Percentiles rank a stretch among this genome's conserved stretches.
Evolutionary conservation across 2,113 vertebrate species (phyloP).

Genomic region (Cebus imitator): DNA sequence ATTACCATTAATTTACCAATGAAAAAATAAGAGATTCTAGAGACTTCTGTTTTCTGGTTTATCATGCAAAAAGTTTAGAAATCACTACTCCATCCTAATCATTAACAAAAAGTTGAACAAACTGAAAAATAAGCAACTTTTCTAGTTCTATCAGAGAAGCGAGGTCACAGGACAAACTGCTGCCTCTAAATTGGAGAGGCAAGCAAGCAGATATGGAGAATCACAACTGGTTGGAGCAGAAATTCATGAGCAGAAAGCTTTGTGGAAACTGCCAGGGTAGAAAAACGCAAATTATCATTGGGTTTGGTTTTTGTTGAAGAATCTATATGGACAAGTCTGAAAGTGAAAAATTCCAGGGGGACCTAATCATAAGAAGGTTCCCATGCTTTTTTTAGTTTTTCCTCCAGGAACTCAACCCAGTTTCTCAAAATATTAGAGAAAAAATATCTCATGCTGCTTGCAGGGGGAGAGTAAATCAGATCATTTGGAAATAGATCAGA

Average conservation of each 20-base stretch:
- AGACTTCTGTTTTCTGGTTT: background rate
- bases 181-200: background rate
- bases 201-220: background rate
- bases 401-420: too few species aligned
- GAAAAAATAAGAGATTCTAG: background rate
- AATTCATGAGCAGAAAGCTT: background rate
- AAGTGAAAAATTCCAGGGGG: too few species aligned
- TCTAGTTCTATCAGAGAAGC: background rate
- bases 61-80: background rate
- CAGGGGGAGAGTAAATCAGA: too few species aligned
- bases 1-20: background rate
- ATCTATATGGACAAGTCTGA: too few species aligned
- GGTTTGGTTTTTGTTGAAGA: too few species aligned
- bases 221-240: background rate
- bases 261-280: too few species aligned
- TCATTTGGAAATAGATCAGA: too few species aligned
- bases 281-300: too few species aligned
- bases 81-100: background rate
- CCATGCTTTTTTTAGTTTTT: too few species aligned
- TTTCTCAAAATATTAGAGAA: too few species aligned
- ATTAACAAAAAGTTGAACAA: background rate
- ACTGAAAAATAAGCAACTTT: background rate
- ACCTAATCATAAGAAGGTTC: too few species aligned
- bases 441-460: too few species aligned
- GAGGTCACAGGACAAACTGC: background rate